A percentile compares a stretch with the other conserved stretches of the same genome.
Conservation (phyloP, 2,113 vertebrate species). For the Heterocephalus glaber region DNA sequence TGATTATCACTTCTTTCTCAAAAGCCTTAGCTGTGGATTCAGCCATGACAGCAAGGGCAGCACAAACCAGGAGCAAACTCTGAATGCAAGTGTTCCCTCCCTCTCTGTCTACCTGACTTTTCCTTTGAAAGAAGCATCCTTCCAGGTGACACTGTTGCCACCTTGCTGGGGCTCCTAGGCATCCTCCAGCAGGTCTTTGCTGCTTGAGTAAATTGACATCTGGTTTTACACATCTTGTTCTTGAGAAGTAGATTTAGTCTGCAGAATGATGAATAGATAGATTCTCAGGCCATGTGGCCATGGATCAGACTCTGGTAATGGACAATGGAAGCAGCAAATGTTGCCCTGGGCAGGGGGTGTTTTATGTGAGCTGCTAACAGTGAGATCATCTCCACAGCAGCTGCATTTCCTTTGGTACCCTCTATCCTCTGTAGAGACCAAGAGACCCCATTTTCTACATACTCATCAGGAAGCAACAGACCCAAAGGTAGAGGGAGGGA, state of each 20-base stretch:
- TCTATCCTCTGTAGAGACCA: neutral
- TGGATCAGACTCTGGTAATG: neutral
- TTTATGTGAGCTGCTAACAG: neutral
- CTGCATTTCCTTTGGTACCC: neutral
- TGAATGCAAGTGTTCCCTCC: neutral
- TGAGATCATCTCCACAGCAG: neutral
- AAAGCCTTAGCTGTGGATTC: neutral
- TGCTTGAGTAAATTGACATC: neutral
- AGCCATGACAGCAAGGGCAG: neutral
- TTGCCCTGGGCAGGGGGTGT: neutral
- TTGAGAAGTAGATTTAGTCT: neutral
- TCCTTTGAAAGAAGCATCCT: neutral
- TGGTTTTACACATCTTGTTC: neutral
- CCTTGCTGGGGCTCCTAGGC: neutral
- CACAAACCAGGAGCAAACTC: neutral
- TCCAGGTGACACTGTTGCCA: neutral
- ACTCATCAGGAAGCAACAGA: neutral
- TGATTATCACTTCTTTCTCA: neutral
- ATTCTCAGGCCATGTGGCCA: neutral
- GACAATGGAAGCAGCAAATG: fast-evolving
- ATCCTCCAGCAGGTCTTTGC: neutral
- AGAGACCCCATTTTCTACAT: neutral
- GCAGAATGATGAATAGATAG: neutral
- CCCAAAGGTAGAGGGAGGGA: neutral
- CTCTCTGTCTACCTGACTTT: neutral